These are phyloP conservation scores for Chironomus striatipennis DNA, from an alignment of 1,140 invertebrate genomes.

Conservation along the genomic window DNA sequence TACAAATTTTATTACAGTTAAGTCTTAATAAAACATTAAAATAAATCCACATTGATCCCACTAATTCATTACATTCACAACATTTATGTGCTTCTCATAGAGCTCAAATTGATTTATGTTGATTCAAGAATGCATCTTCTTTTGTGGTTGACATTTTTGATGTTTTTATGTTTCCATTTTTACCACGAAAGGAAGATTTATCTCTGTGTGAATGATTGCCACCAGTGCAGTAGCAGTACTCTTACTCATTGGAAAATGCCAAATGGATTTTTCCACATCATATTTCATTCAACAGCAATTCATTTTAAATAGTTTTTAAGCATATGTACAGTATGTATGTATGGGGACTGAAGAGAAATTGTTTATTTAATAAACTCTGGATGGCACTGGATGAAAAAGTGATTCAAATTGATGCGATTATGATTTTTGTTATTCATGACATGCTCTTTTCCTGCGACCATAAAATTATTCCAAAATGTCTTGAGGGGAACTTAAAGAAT, in stretches of 20 bases:
- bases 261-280: background rate
- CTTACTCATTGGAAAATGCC: background rate
- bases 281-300: slow-evolving; percentile 1
- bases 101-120: background rate
- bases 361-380: too few species aligned
- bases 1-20: background rate
- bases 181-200: background rate
- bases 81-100: background rate
- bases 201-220: background rate
- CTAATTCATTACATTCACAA: background rate
- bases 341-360: too few species aligned
- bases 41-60: slow-evolving; percentile 1
- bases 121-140: background rate
- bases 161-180: background rate
- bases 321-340: too few species aligned
- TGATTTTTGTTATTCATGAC: too few species aligned
- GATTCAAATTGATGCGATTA: too few species aligned
- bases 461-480: too few species aligned
- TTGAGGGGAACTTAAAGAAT: too few species aligned
- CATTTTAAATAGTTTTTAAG: too few species aligned
- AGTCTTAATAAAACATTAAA: background rate
- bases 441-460: too few species aligned
- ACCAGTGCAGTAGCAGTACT: background rate
- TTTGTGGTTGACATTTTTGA: background rate
- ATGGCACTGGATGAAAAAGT: too few species aligned